Base-by-base conservation (phyloP, 2,113 vertebrate species). In the Myrmophylax atrothorax region DNA sequence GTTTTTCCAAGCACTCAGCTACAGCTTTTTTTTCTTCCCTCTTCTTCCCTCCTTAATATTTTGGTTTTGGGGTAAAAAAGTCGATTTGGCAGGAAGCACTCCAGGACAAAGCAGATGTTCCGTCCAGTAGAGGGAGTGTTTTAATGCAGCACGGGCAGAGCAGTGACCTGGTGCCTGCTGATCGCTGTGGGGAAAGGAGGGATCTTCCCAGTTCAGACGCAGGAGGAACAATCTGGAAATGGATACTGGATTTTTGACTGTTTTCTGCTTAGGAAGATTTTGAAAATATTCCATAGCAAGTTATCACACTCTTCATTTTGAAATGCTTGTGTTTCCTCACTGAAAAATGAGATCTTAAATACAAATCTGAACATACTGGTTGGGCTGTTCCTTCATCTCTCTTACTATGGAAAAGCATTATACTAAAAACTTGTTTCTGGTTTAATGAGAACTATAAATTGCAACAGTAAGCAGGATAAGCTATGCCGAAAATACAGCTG, bases 101-200 rank as follows among this genome's bases (percentile, higher is more conserved):
- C 10, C 1, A 24, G 49, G 35, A 40, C 37, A 70, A 14, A 59
- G 24, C n/a, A 53, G 31, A 6, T 56, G 44, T 47, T 87, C 49
- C 87, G 66, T 9, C 94, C 95, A 14, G 74, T 58, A 96, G 94
- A 90, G 93, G 91, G 94, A 79, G 91, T 12, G 23, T 24, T 73
- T 64, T 49, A 60, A 76, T 66, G 40, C 69, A 13, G 60, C 47
- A 42, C 44, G 5, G 56, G 22, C 64, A 18, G 33, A 12, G 25
- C 62, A 35, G 49, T 9, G 40, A 62, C 29, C n/a, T 14, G 52
- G 5, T 44, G 35, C 10, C 60, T 89, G 67, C 14, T 12, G 16
- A 15, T 42, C 18, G 14, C 38, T 19, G 35, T 19, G 42, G 22
- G 56, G 22, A 50, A 56, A 33, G 26, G 10, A 40, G 64, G 22